These are phyloP conservation scores for Tinea semifulvella DNA, from an alignment of 2,888 invertebrate genomes.

Conservation along the genomic window DNA sequence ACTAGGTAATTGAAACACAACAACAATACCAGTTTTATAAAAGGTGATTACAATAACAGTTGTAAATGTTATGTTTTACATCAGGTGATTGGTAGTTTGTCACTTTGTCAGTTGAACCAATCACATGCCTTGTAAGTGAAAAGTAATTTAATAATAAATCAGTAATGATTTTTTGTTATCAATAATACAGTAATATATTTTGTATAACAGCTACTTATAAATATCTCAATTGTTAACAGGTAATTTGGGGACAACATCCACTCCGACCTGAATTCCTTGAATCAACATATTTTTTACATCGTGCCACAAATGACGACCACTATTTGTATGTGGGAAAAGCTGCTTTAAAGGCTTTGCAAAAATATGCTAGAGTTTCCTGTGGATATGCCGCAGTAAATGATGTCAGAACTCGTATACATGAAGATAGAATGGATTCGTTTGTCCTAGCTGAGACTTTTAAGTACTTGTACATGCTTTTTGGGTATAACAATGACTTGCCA, in stretches of 20 bases:
- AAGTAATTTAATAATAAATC: too few relatives aligned
- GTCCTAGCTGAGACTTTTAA: conserved; percentile 98
- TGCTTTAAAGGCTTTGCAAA: conserved; percentile 88
- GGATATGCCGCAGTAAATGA: conserved; percentile 98
- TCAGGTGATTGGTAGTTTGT: too few relatives aligned
- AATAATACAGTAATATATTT: too few relatives aligned
- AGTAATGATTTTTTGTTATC: too few relatives aligned
- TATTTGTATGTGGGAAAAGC: conserved; percentile 91
- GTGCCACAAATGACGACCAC: conserved; percentile 95
- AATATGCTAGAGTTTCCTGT: conserved; percentile 91
- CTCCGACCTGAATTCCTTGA: conserved; percentile 97
- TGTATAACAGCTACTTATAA: too few relatives aligned
- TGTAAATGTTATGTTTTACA: too few relatives aligned
- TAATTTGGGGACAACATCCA: conserved; percentile 99
- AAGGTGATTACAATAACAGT: too few relatives aligned
- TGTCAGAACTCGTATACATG: conserved; percentile 88
- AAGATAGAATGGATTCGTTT: conserved; percentile 98
- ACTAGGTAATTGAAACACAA: too few relatives aligned
- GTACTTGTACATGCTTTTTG: conserved; percentile 93
- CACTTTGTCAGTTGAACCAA: too few relatives aligned
- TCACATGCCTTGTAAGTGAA: too few relatives aligned
- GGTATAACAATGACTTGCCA: conserved; percentile 82
- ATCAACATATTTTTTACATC: conserved; percentile 96
- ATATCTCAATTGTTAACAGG: too few relatives aligned
- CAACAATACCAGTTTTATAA: too few relatives aligned